These are phyloP conservation scores for Nymphalis polychloros DNA, from an alignment of 2,888 invertebrate genomes.

Conservation along the genomic window DNA sequence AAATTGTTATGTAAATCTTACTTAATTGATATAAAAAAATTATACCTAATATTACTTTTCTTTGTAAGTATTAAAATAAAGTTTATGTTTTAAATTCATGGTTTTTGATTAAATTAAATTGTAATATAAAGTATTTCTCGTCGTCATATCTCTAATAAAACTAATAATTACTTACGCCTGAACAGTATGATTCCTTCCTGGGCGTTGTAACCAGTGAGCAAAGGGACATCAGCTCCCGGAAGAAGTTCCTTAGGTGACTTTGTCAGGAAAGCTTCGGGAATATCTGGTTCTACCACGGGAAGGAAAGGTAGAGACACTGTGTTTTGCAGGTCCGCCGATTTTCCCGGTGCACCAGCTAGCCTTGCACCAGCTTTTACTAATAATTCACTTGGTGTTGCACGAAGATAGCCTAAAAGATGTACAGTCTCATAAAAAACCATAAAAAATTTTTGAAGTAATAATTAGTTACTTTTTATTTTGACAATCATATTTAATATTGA, in stretches of 20 bases:
- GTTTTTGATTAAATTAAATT: no score
- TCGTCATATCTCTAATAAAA: no score
- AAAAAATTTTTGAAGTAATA: no score
- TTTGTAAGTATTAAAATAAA: no score
- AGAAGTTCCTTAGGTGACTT: constrained; percentile 73
- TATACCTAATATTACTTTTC: no score
- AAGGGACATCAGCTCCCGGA: constrained; percentile 81
- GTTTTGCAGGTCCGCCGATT: constrained; percentile 74
- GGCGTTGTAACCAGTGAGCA: constrained; percentile 84
- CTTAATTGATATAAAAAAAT: no score
- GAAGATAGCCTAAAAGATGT: constrained; percentile 70
- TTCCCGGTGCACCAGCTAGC: constrained; percentile 68
- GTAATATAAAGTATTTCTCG: no score
- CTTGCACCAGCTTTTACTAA: constrained; percentile 81
- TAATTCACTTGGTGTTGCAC: constrained; percentile 82
- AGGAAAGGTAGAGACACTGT: constrained; percentile 83
- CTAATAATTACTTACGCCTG: constrained; percentile 67
- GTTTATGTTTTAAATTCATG: no score
- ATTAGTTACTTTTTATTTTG: no score
- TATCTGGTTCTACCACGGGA: constrained; percentile 75
- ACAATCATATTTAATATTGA: no score
- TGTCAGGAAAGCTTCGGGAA: constrained; percentile 77
- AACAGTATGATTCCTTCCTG: constrained; percentile 85
- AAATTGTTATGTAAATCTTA: no score
- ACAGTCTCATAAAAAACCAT: no score